phyloP scores from a whole-genome alignment of 2,113 vertebrate genomes.

The Nibea coibor region DNA sequence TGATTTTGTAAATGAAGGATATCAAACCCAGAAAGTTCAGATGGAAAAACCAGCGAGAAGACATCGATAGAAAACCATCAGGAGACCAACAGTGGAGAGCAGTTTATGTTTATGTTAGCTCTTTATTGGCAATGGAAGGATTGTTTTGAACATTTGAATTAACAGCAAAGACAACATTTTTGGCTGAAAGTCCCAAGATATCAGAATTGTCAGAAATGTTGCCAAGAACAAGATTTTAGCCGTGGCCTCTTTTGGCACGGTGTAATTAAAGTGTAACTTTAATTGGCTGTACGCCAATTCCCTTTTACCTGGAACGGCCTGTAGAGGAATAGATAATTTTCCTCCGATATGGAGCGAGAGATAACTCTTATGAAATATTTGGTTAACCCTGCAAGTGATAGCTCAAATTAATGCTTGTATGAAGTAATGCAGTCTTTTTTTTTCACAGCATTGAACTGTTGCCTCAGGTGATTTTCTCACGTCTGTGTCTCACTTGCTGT shows the following conservation, averaged over 20 bases:
- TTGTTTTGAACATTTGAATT: not conserved
- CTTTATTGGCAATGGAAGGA: not conserved
- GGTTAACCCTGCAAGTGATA: not conserved
- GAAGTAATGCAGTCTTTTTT: not conserved
- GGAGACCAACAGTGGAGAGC: not conserved
- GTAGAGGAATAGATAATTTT: not conserved
- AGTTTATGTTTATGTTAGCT: not conserved
- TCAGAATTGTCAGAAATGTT: too few species aligned
- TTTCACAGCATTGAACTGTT: not conserved
- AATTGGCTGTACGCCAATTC: not conserved
- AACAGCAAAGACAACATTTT: not conserved
- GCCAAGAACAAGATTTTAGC: too few species aligned
- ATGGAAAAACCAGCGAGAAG: not conserved
- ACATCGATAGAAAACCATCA: not conserved
- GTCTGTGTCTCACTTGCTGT: not conserved
- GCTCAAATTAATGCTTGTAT: not conserved
- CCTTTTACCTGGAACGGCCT: constrained; percentile 5
- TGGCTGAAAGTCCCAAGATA: too few species aligned
- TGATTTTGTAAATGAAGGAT: not conserved
- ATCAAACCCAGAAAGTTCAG: not conserved
- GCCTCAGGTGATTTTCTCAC: not conserved
- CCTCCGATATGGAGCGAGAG: not conserved
- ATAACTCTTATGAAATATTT: constrained; percentile 29
- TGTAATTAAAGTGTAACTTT: not conserved
- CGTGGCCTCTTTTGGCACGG: too few species aligned